A percentile compares a stretch with the other conserved stretches of the same genome.
Evolutionary conservation across 2,888 invertebrate species (phyloP).

Genomic region (Aspidapion aeneum): DNA sequence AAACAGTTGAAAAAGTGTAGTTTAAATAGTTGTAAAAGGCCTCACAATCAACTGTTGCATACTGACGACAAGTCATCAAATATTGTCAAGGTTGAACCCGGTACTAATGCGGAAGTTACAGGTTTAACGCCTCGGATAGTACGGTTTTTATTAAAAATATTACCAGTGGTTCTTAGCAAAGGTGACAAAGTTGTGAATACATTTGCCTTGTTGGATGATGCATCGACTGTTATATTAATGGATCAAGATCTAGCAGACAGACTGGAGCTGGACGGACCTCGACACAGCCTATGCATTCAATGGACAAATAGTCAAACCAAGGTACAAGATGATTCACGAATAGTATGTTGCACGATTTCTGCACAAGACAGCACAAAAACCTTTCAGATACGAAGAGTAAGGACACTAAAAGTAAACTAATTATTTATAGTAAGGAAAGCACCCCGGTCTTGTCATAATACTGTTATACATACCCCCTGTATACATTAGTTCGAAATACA

Average conservation of each 20-base stretch:
- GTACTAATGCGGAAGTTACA: neutral
- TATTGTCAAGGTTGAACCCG: neutral
- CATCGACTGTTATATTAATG: too few relatives aligned
- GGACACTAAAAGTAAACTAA: constrained; percentile 2
- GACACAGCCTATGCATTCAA: constrained; percentile 8
- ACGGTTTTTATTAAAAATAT: constrained; percentile 12
- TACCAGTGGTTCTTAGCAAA: neutral
- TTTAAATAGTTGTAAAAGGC: neutral
- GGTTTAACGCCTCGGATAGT: constrained; percentile 4
- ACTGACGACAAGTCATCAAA: neutral
- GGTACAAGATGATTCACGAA: neutral
- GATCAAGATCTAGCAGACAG: neutral
- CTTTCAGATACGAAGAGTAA: constrained; percentile 3
- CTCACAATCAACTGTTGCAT: neutral
- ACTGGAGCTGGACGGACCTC: constrained; percentile 6
- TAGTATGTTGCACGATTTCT: constrained; percentile 6
- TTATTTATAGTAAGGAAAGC: too few relatives aligned
- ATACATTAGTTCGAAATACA: too few relatives aligned
- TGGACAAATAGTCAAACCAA: constrained; percentile 10
- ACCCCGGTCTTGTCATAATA: too few relatives aligned
- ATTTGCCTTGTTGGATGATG: constrained; percentile 11
- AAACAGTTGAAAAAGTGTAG: neutral
- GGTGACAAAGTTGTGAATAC: constrained; percentile 2
- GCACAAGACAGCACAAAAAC: neutral
- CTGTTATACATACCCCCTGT: too few relatives aligned